Percentiles rank a stretch among this genome's conserved stretches.
Evolutionary conservation across 2,888 invertebrate genomes (phyloP).

Genomic region (Thecocarcelia acutangulata): DNA sequence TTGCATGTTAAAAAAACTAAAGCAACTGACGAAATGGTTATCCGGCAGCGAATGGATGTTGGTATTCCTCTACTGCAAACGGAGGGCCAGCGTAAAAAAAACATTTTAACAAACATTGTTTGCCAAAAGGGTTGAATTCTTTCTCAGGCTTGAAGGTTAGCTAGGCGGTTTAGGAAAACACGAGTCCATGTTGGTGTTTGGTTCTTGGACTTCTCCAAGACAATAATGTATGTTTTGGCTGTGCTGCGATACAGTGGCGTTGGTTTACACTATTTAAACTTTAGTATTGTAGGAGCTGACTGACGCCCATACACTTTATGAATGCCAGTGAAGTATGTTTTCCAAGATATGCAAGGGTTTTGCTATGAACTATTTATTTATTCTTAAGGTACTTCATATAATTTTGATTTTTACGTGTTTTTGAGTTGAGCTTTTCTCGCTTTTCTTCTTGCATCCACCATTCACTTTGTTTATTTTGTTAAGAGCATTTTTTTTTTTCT

Average conservation of each 20-base stretch:
- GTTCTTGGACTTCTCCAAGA: conserved; percentile 51
- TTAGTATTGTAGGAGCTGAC: conserved; percentile 46
- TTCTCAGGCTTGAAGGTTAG: conserved; percentile 48
- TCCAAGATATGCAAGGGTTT: conserved; percentile 23
- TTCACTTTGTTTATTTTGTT: conserved; percentile 21
- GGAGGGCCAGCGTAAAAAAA: conserved; percentile 35
- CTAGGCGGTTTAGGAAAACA: conserved; percentile 3
- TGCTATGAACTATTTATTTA: conserved; percentile 63
- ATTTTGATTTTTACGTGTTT: conserved; percentile 57
- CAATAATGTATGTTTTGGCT: conserved; percentile 48
- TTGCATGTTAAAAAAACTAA: conserved; percentile 43
- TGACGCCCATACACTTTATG: conserved; percentile 46
- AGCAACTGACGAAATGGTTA: conserved; percentile 49
- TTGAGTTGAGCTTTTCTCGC: conserved; percentile 26
- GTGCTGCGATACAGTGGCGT: conserved; percentile 52
- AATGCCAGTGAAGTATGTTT: conserved; percentile 24
- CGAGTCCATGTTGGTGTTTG: conserved; percentile 28
- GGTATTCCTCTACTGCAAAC: conserved; percentile 21
- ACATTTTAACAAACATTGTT: conserved; percentile 39
- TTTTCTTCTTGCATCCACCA: conserved; percentile 22
- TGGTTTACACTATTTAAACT: conserved; percentile 27
- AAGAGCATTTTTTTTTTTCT: conserved; percentile 26
- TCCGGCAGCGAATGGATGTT: conserved; percentile 26
- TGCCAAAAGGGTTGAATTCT: conserved; percentile 44
- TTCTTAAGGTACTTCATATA: conserved; percentile 39